A percentile compares a stretch with the other conserved stretches of the same genome.
Evolutionary conservation across 1,140 invertebrate genomes (phyloP).

Genomic region (Drosophila sproati): DNA sequence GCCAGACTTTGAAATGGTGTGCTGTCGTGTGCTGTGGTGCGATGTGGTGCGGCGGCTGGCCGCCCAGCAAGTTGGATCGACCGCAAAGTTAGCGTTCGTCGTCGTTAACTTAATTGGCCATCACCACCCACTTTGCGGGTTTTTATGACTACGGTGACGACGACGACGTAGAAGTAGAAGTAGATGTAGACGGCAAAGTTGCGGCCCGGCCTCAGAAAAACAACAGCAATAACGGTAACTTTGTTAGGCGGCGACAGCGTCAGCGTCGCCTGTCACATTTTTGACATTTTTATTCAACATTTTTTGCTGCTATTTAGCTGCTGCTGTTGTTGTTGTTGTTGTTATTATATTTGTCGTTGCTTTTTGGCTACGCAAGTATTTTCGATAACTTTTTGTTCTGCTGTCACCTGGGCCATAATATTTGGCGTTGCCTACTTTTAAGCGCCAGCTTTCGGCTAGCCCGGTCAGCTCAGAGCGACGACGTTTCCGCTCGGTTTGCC

Average conservation of each 20-base stretch:
- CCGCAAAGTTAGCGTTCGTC: conserved; percentile 74
- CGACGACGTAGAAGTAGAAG: conserved; percentile 23
- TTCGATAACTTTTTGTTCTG: conserved; percentile 56
- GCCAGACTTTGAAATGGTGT: conserved; percentile 13
- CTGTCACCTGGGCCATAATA: conserved; percentile 73
- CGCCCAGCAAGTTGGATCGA: conserved; percentile 55
- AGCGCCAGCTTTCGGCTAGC: conserved; percentile 38
- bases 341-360: not conserved
- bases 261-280: conserved; percentile 71
- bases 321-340: conserved; percentile 10
- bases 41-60: conserved; percentile 32
- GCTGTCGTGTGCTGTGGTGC: not conserved
- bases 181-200: conserved; percentile 24
- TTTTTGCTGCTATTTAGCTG: conserved; percentile 71
- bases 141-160: conserved; percentile 63
- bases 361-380: conserved; percentile 43
- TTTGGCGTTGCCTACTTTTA: conserved; percentile 71
- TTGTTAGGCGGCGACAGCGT: conserved; percentile 47
- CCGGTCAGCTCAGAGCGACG: conserved; percentile 15
- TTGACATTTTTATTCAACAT: conserved; percentile 81
- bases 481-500: conserved; percentile 38
- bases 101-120: conserved; percentile 83
- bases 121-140: conserved; percentile 82
- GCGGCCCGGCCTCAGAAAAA: conserved; percentile 45
- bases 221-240: conserved; percentile 53